Percentiles rank a stretch among this genome's conserved stretches.
Evolutionary conservation across 2,888 invertebrate species (phyloP).

Genomic region (Meliscaeva auricollis): DNA sequence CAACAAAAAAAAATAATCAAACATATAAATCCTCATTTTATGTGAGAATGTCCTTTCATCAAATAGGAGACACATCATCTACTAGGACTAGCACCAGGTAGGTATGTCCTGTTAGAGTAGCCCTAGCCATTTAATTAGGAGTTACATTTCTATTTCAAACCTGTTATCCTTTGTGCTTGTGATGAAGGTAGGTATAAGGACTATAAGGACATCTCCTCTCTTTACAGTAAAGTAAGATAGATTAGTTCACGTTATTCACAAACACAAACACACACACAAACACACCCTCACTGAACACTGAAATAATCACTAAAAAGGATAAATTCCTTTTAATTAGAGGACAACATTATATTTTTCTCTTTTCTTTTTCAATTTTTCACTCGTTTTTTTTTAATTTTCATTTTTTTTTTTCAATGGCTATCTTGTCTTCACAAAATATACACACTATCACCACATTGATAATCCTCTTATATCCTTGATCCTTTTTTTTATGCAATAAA

Average conservation of each 20-base stretch:
- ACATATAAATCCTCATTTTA: slow-evolving; percentile 41
- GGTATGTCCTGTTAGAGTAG: slow-evolving; percentile 13
- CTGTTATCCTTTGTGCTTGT: slow-evolving; percentile 68
- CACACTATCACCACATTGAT: slow-evolving; percentile 47
- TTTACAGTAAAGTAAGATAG: slow-evolving; percentile 10
- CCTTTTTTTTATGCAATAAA: slow-evolving; percentile 46
- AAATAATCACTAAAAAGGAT: slow-evolving; percentile 40
- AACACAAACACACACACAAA: slow-evolving; percentile 22
- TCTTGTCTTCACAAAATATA: slow-evolving; percentile 51
- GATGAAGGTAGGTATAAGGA: slow-evolving; percentile 5
- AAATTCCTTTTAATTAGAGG: slow-evolving; percentile 46
- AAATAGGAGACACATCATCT: slow-evolving; percentile 26
- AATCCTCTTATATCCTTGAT: slow-evolving; percentile 60
- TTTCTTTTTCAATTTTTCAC: slow-evolving; percentile 30
- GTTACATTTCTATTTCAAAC: slow-evolving; percentile 62
- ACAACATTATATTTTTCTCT: slow-evolving; percentile 3
- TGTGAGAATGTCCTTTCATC: slow-evolving; percentile 59
- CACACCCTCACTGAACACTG: slow-evolving; percentile 33
- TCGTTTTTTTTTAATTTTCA: slow-evolving; percentile 31
- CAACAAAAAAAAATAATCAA: slow-evolving; percentile 30
- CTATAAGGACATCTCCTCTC: slow-evolving; percentile 5
- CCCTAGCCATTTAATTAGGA: slow-evolving; percentile 58
- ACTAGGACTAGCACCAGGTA: background rate
- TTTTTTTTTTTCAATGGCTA: slow-evolving; percentile 16
- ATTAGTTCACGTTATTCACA: slow-evolving; percentile 29